Base-by-base conservation (phyloP, 2,113 vertebrate species). In the Sinocyclocheilus rhinocerous region DNA sequence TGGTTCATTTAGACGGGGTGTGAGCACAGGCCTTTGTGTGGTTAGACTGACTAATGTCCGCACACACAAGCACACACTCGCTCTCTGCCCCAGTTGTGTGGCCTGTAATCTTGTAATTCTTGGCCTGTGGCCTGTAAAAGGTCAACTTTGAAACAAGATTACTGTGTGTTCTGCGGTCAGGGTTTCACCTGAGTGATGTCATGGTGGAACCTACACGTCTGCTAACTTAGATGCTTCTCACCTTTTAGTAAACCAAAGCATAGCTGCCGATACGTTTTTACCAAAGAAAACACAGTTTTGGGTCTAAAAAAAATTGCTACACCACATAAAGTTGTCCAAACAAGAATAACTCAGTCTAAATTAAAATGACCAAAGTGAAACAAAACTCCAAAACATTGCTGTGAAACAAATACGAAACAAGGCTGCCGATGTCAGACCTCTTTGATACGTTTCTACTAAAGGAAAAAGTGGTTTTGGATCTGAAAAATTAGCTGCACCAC, bases 21-120 rank as follows among this genome's bases (percentile, higher is more conserved):
- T 50, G 45, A 82, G 80, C 5, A 1, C 63, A 65, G 33, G 36
- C 33, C 78, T 81, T 81, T 81, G 59, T 63, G n/a, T 50, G 80
- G 75, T 77, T 77, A 77, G 75, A 55, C n/a, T 33, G 75, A 69
- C 52, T 79, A 61, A 77, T 39, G 12, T 65, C 59, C 59, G 13
- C 36, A 65, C 36, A 48, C 36, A 81, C 79, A 67, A 67, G 79
- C 80, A 69, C 63, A 69, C 80, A 33, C 63, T 52, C 45, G 26
- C 80, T 18, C 63, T 82, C 26, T 82, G 80, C 26, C 80, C 63
- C 80, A 82, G 80, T 70, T 52, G 26, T 70, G 80, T 67, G 79
- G 39, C 79, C n/a, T 81, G 79, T 82, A 52, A 82, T 82, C 80
- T 52, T 70, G 76, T 77, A 29, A 77, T 55, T 55, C 76, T 77